Evolutionary conservation across 2,113 vertebrate species (phyloP).

Genomic region (Sisor rabdophorus): DNA sequence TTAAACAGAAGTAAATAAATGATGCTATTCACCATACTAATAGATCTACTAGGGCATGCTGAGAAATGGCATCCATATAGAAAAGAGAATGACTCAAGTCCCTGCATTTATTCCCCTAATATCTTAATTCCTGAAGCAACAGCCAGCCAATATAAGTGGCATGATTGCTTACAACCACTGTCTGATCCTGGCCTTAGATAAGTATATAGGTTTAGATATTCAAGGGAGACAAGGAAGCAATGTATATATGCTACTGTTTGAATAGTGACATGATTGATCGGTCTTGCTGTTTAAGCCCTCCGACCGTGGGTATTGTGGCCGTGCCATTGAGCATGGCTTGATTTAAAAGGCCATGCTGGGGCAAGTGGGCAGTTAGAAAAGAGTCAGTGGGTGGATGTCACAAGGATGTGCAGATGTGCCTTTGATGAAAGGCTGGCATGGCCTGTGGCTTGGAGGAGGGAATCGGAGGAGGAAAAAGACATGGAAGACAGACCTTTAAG

Average conservation of each 20-base stretch:
- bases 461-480: conserved; percentile 13
- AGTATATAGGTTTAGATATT: conserved; percentile 41
- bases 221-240: conserved; percentile 34
- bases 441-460: conserved; percentile 36
- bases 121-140: neutral
- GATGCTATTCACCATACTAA: neutral
- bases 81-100: neutral
- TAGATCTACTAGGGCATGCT: neutral
- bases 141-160: conserved; percentile 26
- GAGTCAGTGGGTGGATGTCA: conserved; percentile 38
- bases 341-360: conserved; percentile 43
- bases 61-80: neutral
- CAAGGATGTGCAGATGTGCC: conserved; percentile 57
- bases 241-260: conserved; percentile 65
- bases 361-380: conserved; percentile 28
- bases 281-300: conserved; percentile 40
- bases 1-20: neutral
- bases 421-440: conserved; percentile 48
- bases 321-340: conserved; percentile 51
- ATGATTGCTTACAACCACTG: conserved; percentile 38
- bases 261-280: conserved; percentile 49
- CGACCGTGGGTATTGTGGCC: conserved; percentile 33
- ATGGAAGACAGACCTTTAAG: conserved; percentile 19
- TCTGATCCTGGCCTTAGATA: conserved; percentile 33
- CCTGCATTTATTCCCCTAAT: neutral